phyloP scores from a whole-genome alignment of 2,888 invertebrate species.

The Conistra vaccinii region DNA sequence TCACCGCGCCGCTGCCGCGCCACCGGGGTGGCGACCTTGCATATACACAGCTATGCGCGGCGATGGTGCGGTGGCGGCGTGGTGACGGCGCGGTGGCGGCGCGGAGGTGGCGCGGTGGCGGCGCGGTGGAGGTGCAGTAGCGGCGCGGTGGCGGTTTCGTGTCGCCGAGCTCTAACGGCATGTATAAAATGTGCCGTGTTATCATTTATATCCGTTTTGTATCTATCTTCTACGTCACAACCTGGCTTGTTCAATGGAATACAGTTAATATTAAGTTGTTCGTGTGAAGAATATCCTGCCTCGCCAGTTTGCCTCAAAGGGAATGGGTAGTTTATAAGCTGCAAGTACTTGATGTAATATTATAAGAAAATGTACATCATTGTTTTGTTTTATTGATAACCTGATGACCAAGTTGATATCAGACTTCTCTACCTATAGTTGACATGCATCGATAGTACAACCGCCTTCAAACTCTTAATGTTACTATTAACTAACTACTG shows the following conservation, averaged over 20 bases:
- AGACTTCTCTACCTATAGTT: neutral
- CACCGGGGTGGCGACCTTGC: too few species aligned
- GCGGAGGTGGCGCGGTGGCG: too few species aligned
- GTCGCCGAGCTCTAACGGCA: too few species aligned
- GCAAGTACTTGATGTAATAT: constrained; percentile 39
- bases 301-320: constrained; percentile 51
- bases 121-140: too few species aligned
- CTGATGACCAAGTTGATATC: too few species aligned
- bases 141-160: too few species aligned
- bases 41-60: too few species aligned
- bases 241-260: constrained; percentile 38
- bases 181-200: neutral
- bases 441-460: neutral
- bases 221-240: constrained; percentile 2
- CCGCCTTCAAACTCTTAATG: too few species aligned
- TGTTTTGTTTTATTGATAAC: constrained; percentile 44
- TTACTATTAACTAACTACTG: neutral
- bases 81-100: too few species aligned
- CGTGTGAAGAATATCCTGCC: constrained; percentile 31
- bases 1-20: too few species aligned
- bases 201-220: neutral
- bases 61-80: too few species aligned
- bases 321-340: constrained; percentile 46
- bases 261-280: constrained; percentile 2
- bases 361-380: constrained; percentile 41